phyloP scores from a whole-genome alignment of 1,140 invertebrate genomes.

The Dinothrombium tinctorium region DNA sequence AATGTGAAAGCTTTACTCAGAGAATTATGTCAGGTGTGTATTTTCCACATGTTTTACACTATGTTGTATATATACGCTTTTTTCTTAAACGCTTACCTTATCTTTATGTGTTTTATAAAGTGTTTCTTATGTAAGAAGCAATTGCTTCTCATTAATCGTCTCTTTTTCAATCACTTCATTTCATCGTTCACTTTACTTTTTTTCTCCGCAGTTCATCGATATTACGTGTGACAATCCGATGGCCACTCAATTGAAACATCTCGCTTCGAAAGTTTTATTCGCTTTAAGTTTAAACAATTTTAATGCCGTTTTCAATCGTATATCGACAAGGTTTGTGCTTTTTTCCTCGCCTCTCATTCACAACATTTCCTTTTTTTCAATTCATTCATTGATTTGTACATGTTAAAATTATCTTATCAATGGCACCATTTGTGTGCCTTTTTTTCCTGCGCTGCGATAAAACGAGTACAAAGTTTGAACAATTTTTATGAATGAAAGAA shows the following conservation, averaged over 20 bases:
- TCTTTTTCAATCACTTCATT: slow-evolving; percentile 12
- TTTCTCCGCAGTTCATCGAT: slow-evolving; percentile 26
- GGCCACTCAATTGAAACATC: slow-evolving; percentile 49
- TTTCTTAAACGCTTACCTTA: too few relatives aligned
- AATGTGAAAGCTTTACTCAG: slow-evolving; percentile 77
- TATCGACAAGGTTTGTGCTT: slow-evolving; percentile 37
- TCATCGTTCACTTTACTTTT: slow-evolving; percentile 20
- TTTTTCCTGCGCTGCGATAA: too few relatives aligned
- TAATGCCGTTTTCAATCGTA: slow-evolving; percentile 80
- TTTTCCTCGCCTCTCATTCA: neutral
- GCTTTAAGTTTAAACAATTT: slow-evolving; percentile 89
- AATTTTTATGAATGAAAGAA: neutral
- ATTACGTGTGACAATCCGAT: slow-evolving; percentile 49
- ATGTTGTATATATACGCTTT: too few relatives aligned
- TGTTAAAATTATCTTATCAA: too few relatives aligned
- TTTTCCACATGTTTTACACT: too few relatives aligned
- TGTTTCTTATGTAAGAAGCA: too few relatives aligned
- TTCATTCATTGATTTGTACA: neutral
- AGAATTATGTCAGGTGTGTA: slow-evolving; percentile 80
- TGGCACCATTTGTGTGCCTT: too few relatives aligned
- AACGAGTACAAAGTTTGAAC: neutral
- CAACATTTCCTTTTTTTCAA: neutral
- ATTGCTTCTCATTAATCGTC: slow-evolving; percentile 1
- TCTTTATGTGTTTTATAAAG: too few relatives aligned
- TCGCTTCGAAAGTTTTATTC: slow-evolving; percentile 85